These are phyloP conservation scores for Brachycybe producta DNA, from an alignment of 2,888 invertebrate species.

Conservation along the genomic window DNA sequence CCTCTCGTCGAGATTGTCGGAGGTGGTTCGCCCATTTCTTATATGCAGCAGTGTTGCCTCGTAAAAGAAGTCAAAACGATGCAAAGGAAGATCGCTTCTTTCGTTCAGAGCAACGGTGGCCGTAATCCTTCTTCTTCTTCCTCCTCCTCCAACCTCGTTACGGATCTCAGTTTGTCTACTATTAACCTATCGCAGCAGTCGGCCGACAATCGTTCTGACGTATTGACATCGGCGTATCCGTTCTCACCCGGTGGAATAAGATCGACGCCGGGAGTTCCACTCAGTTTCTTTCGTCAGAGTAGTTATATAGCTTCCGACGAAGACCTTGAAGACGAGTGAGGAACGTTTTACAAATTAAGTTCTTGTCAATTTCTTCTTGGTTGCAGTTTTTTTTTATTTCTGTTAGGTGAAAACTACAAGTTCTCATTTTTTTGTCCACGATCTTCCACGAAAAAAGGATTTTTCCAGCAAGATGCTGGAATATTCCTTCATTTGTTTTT, in stretches of 20 bases:
- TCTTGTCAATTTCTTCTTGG: no score
- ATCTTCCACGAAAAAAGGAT: no score
- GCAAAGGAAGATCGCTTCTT: conserved; percentile 23
- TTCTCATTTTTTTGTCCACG: no score
- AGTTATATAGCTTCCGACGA: conserved; percentile 19
- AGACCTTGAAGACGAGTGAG: conserved; percentile 13
- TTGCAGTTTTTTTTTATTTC: no score
- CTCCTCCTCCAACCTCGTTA: not conserved
- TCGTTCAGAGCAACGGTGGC: conserved; percentile 5
- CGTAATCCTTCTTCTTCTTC: not conserved
- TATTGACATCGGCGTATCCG: conserved; percentile 25
- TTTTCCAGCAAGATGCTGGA: no score
- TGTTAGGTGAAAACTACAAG: no score
- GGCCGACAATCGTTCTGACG: conserved; percentile 12
- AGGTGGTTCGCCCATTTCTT: conserved; percentile 44
- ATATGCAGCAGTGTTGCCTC: conserved; percentile 34
- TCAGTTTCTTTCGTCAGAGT: conserved; percentile 16
- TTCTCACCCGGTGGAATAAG: conserved; percentile 24
- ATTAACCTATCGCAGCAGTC: conserved; percentile 11
- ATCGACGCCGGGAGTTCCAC: conserved; percentile 10
- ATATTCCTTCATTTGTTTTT: no score
- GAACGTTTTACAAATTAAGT: no score
- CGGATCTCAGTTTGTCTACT: not conserved
- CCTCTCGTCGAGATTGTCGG: conserved; percentile 62
- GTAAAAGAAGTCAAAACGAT: conserved; percentile 34